These are phyloP conservation scores for Carcharodon carcharias DNA, from an alignment of 2,797 vertebrate species.

Conservation along the genomic window DNA sequence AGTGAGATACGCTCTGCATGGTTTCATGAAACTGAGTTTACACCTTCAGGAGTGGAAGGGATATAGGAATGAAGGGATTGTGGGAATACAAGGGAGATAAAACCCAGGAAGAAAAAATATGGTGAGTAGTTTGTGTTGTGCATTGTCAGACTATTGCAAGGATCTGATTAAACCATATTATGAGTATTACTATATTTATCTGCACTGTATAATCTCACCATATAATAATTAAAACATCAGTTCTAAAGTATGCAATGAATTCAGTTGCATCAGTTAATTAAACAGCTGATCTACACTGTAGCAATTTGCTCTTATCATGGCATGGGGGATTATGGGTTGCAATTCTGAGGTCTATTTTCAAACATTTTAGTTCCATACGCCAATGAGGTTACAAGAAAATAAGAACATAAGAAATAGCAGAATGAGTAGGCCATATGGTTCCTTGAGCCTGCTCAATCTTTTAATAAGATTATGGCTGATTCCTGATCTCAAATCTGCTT, in stretches of 20 bases:
- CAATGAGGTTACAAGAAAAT: too few species aligned
- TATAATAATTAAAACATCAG: background rate
- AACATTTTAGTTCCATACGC: background rate
- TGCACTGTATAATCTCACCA: background rate
- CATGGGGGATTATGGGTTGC: background rate
- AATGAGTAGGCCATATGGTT: too few species aligned
- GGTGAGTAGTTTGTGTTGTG: background rate
- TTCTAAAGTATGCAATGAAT: background rate
- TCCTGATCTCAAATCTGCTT: too few species aligned
- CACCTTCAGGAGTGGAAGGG: background rate
- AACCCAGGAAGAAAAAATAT: background rate
- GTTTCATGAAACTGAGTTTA: too few species aligned
- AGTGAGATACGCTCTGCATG: background rate
- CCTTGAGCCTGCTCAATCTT: too few species aligned
- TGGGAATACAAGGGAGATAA: background rate
- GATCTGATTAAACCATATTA: background rate
- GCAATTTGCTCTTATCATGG: background rate
- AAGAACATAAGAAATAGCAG: too few species aligned
- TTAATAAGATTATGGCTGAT: too few species aligned
- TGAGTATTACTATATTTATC: background rate
- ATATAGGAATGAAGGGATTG: too few species aligned
- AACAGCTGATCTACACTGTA: background rate
- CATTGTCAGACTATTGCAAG: background rate
- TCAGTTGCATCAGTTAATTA: background rate
- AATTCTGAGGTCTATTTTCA: background rate